Percentiles rank a stretch among this genome's conserved stretches.
Evolutionary conservation across 2,888 invertebrate genomes (phyloP).

Genomic region (Thyatira batis): DNA sequence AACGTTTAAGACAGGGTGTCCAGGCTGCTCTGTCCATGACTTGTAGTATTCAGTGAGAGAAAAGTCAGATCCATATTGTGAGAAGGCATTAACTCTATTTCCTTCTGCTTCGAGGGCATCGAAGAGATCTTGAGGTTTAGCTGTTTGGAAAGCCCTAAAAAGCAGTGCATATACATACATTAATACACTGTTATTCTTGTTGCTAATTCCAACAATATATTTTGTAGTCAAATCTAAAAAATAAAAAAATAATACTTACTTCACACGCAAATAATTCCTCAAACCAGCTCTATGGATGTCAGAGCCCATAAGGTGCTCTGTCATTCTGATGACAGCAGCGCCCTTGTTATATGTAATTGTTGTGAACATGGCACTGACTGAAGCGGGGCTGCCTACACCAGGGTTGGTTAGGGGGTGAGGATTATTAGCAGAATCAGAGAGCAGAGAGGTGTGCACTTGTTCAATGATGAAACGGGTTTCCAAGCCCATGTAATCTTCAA

Average conservation of each 20-base stretch:
- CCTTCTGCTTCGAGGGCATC: slow-evolving; percentile 62
- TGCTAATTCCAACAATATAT: too few species aligned
- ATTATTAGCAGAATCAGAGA: slow-evolving; percentile 79
- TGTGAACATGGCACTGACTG: slow-evolving; percentile 85
- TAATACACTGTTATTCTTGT: too few species aligned
- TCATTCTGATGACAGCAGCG: slow-evolving; percentile 85
- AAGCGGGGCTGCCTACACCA: slow-evolving; percentile 78
- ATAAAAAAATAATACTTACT: slow-evolving; percentile 57
- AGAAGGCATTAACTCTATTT: slow-evolving; percentile 41
- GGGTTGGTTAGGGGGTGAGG: slow-evolving; percentile 83
- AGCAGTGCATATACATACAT: too few species aligned
- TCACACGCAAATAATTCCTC: slow-evolving; percentile 73
- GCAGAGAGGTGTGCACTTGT: slow-evolving; percentile 85
- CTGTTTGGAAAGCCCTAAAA: slow-evolving; percentile 61
- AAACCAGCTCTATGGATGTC: slow-evolving; percentile 79
- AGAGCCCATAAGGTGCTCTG: slow-evolving; percentile 83
- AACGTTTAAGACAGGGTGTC: slow-evolving; percentile 83
- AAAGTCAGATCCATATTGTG: slow-evolving; percentile 58
- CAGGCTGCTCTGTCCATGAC: slow-evolving; percentile 81
- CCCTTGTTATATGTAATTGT: slow-evolving; percentile 87
- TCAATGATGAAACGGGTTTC: slow-evolving; percentile 87
- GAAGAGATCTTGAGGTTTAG: slow-evolving; percentile 77
- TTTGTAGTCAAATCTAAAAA: slow-evolving; percentile 3
- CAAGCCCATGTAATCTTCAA: slow-evolving; percentile 84
- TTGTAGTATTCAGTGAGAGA: slow-evolving; percentile 65